Percentiles rank a stretch among this genome's conserved stretches.
Conservation (phyloP, 2,888 invertebrate species). For the Ophion costatus region DNA sequence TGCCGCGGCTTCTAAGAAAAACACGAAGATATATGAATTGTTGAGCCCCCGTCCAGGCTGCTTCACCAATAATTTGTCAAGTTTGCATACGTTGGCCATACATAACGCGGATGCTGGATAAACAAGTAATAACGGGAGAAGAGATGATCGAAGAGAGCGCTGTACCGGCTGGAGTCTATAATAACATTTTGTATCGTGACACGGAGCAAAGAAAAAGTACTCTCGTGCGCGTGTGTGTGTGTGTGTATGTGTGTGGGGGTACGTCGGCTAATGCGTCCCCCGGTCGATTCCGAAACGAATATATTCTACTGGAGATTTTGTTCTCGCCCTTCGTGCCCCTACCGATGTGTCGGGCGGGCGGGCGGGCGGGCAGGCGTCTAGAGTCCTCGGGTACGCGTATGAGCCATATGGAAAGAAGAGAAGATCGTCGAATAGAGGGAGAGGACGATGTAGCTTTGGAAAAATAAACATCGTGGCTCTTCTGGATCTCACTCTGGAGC, state of each 20-base stretch:
- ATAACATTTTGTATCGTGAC: constrained; percentile 60
- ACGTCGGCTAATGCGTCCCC: neutral
- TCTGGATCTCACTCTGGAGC: neutral
- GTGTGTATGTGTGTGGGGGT: too few relatives aligned
- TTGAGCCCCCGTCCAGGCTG: constrained; percentile 5
- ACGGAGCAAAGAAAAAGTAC: constrained; percentile 11
- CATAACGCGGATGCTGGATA: constrained; percentile 39
- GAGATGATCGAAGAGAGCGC: neutral
- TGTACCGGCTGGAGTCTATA: constrained; percentile 58
- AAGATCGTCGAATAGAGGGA: too few relatives aligned
- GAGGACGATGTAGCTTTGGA: neutral
- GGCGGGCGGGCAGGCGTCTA: too few relatives aligned
- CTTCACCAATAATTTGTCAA: constrained; percentile 54
- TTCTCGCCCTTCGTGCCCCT: too few relatives aligned
- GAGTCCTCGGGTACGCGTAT: too few relatives aligned
- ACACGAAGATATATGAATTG: constrained; percentile 5
- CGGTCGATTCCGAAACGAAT: too few relatives aligned
- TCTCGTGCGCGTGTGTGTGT: neutral
- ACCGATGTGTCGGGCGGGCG: too few relatives aligned
- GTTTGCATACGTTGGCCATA: constrained; percentile 58
- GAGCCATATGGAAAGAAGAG: too few relatives aligned
- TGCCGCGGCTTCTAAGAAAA: constrained; percentile 11
- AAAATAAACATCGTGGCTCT: constrained; percentile 71
- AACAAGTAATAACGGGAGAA: constrained; percentile 48
- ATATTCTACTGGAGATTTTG: too few relatives aligned